Evolutionary conservation across 1,140 invertebrate species (phyloP).

Genomic region (Chrysopa pallens): DNA sequence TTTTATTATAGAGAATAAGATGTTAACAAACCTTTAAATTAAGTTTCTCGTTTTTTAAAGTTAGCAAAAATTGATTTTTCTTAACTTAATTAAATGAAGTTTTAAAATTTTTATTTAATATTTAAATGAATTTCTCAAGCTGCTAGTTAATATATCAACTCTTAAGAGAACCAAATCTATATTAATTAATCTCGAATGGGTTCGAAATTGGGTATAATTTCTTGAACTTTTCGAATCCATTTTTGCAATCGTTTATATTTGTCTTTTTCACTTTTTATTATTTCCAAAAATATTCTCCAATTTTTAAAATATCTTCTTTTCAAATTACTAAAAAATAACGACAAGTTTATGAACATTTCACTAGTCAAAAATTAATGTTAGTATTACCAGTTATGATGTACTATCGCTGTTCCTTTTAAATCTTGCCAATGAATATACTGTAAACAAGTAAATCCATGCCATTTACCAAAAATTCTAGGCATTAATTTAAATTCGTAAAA

Average conservation of each 20-base stretch:
- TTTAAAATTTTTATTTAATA: too few relatives aligned
- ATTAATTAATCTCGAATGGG: conserved; percentile 17
- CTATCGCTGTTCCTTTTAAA: conserved; percentile 27
- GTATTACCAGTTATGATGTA: conserved; percentile 32
- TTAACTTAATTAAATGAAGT: too few relatives aligned
- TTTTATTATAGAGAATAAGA: too few relatives aligned
- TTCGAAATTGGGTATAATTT: conserved; percentile 42
- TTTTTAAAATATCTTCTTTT: conserved; percentile 37
- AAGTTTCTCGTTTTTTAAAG: too few relatives aligned
- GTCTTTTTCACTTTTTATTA: conserved; percentile 37
- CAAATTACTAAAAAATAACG: conserved; percentile 25
- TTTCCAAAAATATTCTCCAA: conserved; percentile 37
- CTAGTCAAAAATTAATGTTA: neutral
- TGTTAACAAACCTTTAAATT: conserved; percentile 11
- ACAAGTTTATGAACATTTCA: conserved; percentile 2
- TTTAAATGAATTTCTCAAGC: too few relatives aligned
- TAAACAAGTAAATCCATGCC: conserved; percentile 23
- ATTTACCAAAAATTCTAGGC: conserved; percentile 28
- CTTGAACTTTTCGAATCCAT: conserved; percentile 44
- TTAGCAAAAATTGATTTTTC: too few relatives aligned
- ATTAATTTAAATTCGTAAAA: conserved; percentile 34
- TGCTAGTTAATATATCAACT: too few relatives aligned
- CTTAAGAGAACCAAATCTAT: too few relatives aligned
- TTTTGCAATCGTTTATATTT: conserved; percentile 39
- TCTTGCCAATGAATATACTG: conserved; percentile 24